Evolutionary conservation across 2,888 invertebrate genomes (phyloP).

Genomic region (Lepidocyrtinus sp.): DNA sequence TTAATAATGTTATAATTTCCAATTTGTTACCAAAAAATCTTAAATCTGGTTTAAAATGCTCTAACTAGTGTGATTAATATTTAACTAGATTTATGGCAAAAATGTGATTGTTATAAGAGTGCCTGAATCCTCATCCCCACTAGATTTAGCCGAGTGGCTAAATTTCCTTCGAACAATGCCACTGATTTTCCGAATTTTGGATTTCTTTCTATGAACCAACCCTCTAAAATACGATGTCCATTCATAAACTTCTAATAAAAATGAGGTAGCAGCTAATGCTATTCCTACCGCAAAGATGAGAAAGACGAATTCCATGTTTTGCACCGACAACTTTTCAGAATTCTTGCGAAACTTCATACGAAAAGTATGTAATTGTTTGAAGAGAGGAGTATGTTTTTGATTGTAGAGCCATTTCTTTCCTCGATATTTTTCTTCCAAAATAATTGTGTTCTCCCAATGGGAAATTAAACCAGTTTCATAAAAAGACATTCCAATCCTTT

Average conservation of each 20-base stretch:
- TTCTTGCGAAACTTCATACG: not conserved
- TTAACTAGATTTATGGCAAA: not conserved
- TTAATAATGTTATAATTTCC: no score
- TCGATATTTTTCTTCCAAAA: not conserved
- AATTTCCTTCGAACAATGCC: slow-evolving; percentile 38
- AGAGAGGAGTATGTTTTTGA: not conserved
- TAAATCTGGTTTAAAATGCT: no score
- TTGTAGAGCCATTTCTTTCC: slow-evolving; percentile 23
- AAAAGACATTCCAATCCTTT: slow-evolving; percentile 40
- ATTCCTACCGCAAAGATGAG: slow-evolving; percentile 27
- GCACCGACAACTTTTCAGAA: not conserved
- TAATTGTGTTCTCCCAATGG: slow-evolving; percentile 37
- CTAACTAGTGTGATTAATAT: no score
- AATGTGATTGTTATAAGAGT: not conserved
- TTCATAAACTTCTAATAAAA: slow-evolving; percentile 13
- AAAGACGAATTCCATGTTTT: slow-evolving; percentile 35
- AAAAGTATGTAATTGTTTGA: slow-evolving; percentile 13
- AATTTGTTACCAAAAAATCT: no score
- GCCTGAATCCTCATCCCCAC: not conserved
- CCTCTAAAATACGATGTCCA: not conserved
- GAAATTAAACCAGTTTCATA: slow-evolving; percentile 52
- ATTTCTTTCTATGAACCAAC: not conserved
- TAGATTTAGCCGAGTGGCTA: not conserved
- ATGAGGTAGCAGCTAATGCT: not conserved
- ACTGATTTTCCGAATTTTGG: slow-evolving; percentile 38